Conservation (phyloP, 2,797 vertebrate genomes). For the Sebastes hubbsi region DNA sequence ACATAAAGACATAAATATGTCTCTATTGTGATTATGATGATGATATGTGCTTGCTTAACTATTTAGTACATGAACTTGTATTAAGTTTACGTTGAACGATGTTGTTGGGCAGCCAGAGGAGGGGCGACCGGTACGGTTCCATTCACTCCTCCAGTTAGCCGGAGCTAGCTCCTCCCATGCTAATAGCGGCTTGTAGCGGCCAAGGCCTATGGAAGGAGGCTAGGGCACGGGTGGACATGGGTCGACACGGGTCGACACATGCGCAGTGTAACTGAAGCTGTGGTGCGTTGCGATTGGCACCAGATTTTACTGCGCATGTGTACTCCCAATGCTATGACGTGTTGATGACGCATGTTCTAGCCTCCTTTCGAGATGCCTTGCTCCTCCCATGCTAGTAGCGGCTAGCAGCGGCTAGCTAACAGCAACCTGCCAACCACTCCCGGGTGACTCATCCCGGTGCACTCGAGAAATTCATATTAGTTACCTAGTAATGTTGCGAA, state of each 20-base stretch:
- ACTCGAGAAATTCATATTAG: not conserved
- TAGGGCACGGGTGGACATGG: no score
- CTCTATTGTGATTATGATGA: accelerated
- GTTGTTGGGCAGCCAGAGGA: not conserved
- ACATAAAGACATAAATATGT: accelerated
- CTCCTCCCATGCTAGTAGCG: no score
- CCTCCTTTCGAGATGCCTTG: no score
- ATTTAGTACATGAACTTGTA: no score
- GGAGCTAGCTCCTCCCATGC: conserved; percentile 1
- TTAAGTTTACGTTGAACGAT: not conserved
- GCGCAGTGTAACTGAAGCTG: no score
- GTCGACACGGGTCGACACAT: no score
- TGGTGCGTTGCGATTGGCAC: no score
- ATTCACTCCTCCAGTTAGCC: not conserved
- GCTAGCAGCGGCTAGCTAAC: conserved; percentile 16
- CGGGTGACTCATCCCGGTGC: not conserved
- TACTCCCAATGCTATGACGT: no score
- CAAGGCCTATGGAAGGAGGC: no score
- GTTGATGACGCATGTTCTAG: no score
- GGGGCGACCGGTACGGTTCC: no score
- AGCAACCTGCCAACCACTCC: conserved; percentile 18
- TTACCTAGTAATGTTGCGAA: conserved; percentile 30
- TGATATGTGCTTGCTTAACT: accelerated
- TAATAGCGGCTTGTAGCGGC: not conserved
- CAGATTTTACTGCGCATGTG: no score